Conservation (phyloP, 1,140 invertebrate genomes). For the Psilanteris sp. region DNA sequence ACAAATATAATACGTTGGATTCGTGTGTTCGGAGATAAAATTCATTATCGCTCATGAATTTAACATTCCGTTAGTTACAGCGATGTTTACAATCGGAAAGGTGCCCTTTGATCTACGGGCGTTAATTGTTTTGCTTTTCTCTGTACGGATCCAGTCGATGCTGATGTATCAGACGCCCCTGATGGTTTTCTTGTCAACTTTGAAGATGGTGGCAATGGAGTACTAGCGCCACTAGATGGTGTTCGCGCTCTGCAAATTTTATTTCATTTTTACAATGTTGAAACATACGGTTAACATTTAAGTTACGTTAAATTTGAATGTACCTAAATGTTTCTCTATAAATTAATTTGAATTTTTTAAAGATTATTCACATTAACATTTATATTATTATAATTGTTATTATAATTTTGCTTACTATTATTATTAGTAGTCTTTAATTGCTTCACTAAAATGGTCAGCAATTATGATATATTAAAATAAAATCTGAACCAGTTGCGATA, state of each 20-base stretch:
- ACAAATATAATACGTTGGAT: constrained; percentile 15
- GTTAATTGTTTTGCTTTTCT: constrained; percentile 79
- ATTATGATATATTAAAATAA: too few relatives aligned
- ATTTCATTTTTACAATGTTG: too few relatives aligned
- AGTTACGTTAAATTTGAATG: too few relatives aligned
- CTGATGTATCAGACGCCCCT: constrained; percentile 83
- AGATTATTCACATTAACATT: too few relatives aligned
- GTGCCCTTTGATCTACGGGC: constrained; percentile 82
- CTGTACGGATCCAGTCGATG: constrained; percentile 77
- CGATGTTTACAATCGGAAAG: constrained; percentile 82
- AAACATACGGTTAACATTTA: too few relatives aligned
- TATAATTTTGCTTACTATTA: too few relatives aligned
- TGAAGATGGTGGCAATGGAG: constrained; percentile 83
- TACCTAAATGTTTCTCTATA: too few relatives aligned
- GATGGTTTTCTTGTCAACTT: constrained; percentile 84
- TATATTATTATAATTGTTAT: too few relatives aligned
- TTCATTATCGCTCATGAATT: constrained; percentile 3
- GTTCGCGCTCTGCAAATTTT: constrained; percentile 82
- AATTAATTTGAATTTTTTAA: too few relatives aligned
- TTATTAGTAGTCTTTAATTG: too few relatives aligned
- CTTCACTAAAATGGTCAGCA: too few relatives aligned
- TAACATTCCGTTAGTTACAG: not conserved
- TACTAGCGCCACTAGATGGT: constrained; percentile 84
- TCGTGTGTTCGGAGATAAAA: constrained; percentile 12
- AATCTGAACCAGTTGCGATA: too few relatives aligned